Evolutionary conservation across 2,113 vertebrate genomes (phyloP), one percentile per base, ranked within the genome.

Genomic region (Salvator merianae): DNA sequence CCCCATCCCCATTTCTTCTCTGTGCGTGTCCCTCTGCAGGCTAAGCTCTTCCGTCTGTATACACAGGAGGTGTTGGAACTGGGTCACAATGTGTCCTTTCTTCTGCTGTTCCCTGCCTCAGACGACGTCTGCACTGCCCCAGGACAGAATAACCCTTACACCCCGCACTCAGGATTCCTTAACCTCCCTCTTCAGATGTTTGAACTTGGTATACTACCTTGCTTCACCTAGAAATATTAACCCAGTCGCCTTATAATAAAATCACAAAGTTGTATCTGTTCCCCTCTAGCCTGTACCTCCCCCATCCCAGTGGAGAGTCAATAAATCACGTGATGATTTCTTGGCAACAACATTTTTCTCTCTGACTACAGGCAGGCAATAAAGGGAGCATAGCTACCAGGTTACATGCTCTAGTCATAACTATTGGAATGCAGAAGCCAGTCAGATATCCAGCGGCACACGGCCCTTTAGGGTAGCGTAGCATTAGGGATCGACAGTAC

Each of bases 161-260:
- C 96, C 92, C 96, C 95, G 50, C 97, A 98, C 95, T 97, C 98
- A 84, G 97, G 98, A 89, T 99, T 99, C 96, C 98, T 99, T 92
- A 97, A 99, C 97, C 97, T 99, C 93, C 99, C 99, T 88, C 97
- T 99, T 96, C 98, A 99, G 96, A 99, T 99, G 98, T 99, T 99
- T 93, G 98, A 99, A 95, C 97, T 99, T 20, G 98, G 97, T 97
- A 97, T 96, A 96, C 94, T 96, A 96, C 94, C 96, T 96, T 95
- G 95, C 94, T 96, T 96, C 95, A 95, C 95, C 95, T 96, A 95
- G 95, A 96, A 97, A 97, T 97, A 97, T 97, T 97, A 97, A 95
- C 94, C 93, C 95, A 96, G 96, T 94, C 95, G 96, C 96, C 96
- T 96, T 97, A 96, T 96, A 96, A 97, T 96, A 95, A 96, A 97